Evolutionary conservation across 2,888 invertebrate genomes (phyloP).

Genomic region (Liodrosophila aerea): DNA sequence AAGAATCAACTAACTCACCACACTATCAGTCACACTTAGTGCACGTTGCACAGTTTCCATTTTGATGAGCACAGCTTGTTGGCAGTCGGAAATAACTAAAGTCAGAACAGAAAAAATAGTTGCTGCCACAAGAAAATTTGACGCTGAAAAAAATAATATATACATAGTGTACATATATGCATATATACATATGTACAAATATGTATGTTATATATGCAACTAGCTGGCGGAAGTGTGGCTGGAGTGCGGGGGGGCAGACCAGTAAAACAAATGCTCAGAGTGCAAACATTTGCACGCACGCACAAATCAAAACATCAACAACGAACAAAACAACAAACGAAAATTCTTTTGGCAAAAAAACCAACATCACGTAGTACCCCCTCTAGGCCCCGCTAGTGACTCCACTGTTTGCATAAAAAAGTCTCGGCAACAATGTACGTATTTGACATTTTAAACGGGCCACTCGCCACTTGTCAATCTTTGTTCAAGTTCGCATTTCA

Average conservation of each 20-base stretch:
- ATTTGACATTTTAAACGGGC: constrained; percentile 76
- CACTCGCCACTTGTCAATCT: constrained; percentile 77
- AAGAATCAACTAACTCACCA: constrained; percentile 72
- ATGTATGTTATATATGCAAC: constrained; percentile 8
- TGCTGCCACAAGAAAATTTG: constrained; percentile 40
- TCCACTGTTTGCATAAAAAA: constrained; percentile 59
- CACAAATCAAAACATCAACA: constrained; percentile 76
- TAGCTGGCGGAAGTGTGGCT: constrained; percentile 10
- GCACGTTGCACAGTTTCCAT: constrained; percentile 75
- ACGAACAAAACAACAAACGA: constrained; percentile 34
- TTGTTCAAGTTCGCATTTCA: constrained; percentile 73
- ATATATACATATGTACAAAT: constrained; percentile 11
- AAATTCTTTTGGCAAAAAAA: constrained; percentile 52
- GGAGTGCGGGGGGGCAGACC: constrained; percentile 5
- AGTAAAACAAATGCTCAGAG: constrained; percentile 61
- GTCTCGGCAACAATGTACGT: constrained; percentile 71
- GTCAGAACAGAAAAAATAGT: constrained; percentile 22
- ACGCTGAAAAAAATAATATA: constrained; percentile 12
- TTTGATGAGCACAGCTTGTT: constrained; percentile 69
- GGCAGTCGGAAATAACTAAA: constrained; percentile 48
- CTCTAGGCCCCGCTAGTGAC: not conserved
- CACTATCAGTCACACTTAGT: constrained; percentile 75
- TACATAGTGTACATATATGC: constrained; percentile 12
- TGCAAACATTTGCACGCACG: constrained; percentile 76
- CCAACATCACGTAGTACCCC: constrained; percentile 48